Percentiles rank a stretch among this genome's conserved stretches.
phyloP scores from a whole-genome alignment of 2,888 invertebrate genomes.

The Troglohyphantes excavatus region DNA sequence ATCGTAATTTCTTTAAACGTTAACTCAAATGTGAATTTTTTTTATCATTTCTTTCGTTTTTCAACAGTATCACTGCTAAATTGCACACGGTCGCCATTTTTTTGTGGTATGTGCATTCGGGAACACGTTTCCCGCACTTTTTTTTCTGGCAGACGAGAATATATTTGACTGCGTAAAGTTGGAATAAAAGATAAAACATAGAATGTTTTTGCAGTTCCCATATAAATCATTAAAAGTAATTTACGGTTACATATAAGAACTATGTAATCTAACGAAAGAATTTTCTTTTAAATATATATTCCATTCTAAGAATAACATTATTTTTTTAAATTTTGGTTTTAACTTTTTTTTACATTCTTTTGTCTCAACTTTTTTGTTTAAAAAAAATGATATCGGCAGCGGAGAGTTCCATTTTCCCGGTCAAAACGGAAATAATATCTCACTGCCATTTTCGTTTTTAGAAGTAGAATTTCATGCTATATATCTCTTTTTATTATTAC shows the following conservation, averaged over 20 bases:
- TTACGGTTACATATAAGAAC: neutral
- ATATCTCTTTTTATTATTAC: neutral
- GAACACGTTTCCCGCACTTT: neutral
- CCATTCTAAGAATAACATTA: neutral
- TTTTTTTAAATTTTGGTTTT: neutral
- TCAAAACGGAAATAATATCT: constrained; percentile 37
- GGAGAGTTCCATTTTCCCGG: constrained; percentile 10
- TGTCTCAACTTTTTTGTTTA: neutral
- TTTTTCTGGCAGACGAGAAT: neutral
- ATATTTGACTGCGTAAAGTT: neutral
- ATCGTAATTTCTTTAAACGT: constrained; percentile 5
- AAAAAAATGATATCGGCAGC: neutral
- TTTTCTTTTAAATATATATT: constrained; percentile 4
- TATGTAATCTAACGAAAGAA: neutral
- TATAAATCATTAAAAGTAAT: constrained; percentile 16
- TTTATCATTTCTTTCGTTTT: neutral
- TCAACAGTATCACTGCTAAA: neutral
- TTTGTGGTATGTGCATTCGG: neutral
- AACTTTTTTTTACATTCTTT: neutral
- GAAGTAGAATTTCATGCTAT: constrained; percentile 3
- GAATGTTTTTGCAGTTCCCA: neutral
- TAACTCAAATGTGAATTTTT: neutral
- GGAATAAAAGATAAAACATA: neutral
- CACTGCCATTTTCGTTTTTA: constrained; percentile 23
- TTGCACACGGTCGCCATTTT: neutral